Evolutionary conservation across 1,140 invertebrate species (phyloP).

Genomic region (Aphaenogaster ashmeadi): DNA sequence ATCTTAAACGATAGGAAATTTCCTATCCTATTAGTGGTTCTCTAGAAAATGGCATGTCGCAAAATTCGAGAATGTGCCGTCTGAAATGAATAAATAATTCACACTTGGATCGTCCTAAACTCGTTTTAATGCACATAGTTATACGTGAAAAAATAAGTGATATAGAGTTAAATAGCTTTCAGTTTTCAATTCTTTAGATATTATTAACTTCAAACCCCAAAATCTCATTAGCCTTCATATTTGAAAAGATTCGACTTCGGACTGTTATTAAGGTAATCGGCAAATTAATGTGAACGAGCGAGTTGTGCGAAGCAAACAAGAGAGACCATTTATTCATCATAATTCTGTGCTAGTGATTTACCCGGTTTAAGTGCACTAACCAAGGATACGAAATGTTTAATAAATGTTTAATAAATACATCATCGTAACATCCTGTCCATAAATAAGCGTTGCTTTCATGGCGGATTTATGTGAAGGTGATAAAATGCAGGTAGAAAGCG

Average conservation of each 20-base stretch:
- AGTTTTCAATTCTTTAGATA: not conserved
- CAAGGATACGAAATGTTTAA: conserved; percentile 6
- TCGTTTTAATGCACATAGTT: not conserved
- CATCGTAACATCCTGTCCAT: not conserved
- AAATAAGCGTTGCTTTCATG: conserved; percentile 13
- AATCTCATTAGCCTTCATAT: not conserved
- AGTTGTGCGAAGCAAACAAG: not conserved
- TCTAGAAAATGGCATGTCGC: not conserved
- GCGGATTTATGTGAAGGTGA: conserved; percentile 9
- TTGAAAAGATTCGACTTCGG: not conserved
- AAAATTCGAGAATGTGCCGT: not conserved
- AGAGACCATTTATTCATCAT: conserved; percentile 25
- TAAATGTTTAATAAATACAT: conserved; percentile 30
- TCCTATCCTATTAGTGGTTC: not conserved
- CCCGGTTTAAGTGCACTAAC: conserved; percentile 12
- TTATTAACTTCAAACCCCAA: not conserved
- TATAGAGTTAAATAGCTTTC: not conserved
- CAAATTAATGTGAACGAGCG: conserved; percentile 17
- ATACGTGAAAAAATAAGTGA: not conserved
- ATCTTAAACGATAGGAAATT: not conserved
- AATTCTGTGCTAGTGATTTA: not conserved
- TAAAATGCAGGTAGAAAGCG: conserved; percentile 2
- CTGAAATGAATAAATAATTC: not conserved
- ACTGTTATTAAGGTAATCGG: conserved; percentile 1
- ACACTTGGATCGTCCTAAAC: not conserved